These are phyloP conservation scores for Cheilosia scutellata DNA, from an alignment of 2,888 invertebrate species.

Conservation along the genomic window DNA sequence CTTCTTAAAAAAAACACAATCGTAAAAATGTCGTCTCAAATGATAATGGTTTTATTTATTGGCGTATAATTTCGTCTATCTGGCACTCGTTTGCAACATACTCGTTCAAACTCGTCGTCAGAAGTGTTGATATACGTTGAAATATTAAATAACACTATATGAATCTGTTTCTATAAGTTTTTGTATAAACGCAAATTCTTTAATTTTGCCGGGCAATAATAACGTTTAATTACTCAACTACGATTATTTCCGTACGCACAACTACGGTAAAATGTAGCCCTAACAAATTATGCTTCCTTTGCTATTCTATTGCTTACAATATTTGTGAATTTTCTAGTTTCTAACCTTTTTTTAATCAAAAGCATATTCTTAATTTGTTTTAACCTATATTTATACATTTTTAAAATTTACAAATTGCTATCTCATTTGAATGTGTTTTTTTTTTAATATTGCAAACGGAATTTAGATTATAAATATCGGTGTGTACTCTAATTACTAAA, in stretches of 20 bases:
- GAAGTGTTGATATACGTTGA: conserved; percentile 17
- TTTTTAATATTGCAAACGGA: neutral
- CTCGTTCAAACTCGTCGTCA: conserved; percentile 32
- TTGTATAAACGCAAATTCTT: neutral
- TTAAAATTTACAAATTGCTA: conserved; percentile 33
- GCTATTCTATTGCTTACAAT: conserved; percentile 63
- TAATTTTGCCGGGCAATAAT: conserved; percentile 1
- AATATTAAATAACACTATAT: conserved; percentile 18
- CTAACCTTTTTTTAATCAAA: conserved; percentile 1
- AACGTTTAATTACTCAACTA: neutral
- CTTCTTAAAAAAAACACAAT: too few species aligned
- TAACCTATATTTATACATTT: conserved; percentile 57
- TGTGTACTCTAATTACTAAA: neutral
- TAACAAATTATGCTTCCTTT: conserved; percentile 19
- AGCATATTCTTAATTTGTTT: conserved; percentile 60
- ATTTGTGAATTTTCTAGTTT: conserved; percentile 60
- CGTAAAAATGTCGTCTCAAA: too few species aligned
- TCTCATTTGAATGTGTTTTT: conserved; percentile 4
- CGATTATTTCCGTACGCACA: conserved; percentile 9
- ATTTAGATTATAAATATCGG: neutral
- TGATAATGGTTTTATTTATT: conserved; percentile 20
- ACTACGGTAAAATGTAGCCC: conserved; percentile 14
- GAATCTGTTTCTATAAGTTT: conserved; percentile 16
- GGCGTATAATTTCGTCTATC: conserved; percentile 23
- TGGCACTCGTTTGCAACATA: conserved; percentile 24